Evolutionary conservation across 2,888 invertebrate genomes (phyloP), one percentile per base, ranked within the genome.

Genomic region (Horisme vitalbata): DNA sequence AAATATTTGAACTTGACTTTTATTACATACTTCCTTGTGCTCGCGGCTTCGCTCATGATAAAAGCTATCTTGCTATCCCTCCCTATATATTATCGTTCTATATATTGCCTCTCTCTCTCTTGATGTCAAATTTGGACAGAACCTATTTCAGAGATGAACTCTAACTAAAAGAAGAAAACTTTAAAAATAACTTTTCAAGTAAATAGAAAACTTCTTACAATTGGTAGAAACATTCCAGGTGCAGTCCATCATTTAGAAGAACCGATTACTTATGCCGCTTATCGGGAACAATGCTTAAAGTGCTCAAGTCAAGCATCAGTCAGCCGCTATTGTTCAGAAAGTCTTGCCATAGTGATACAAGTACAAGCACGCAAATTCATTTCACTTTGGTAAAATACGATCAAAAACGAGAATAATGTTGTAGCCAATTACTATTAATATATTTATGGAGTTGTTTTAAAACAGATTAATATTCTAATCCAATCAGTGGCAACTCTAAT

Each of bases 251-350:
- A 78, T 65, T 68, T 66, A 66, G 65, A 63, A 67, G 65, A 67
- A 65, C 65, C 75, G 75, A 77, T 78, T 80, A 81, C 80, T 78
- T 79, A 79, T 77, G 68, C 72, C 66, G 70, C 74, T 81, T 79
- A 82, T 82, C 81, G 73, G 73, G 75, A 73, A 82, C 83, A 84
- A 83, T 79, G 79, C 73, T 59, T 56, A 64, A 31, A 41, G 49
- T 39, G 68, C 64, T 53, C 55, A 58, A 63, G 61, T 59, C 65
- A 65, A 65, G 69, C 75, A 75, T 75, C 74, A 72, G 64, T 75
- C 76, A 69, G 66, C 57, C 59, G 62, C 63, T 70, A 71, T 71
- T 73, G 70, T 68, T 57, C 59, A 41, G 43, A 48, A 52, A 45
- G 49, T 57, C 26, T 44, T 45, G 56, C 57, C n/a, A n/a, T 52